Percentiles rank a stretch among this genome's conserved stretches.
Evolutionary conservation across 2,888 invertebrate genomes (phyloP).

Genomic region (Archaeoteleia sp.): DNA sequence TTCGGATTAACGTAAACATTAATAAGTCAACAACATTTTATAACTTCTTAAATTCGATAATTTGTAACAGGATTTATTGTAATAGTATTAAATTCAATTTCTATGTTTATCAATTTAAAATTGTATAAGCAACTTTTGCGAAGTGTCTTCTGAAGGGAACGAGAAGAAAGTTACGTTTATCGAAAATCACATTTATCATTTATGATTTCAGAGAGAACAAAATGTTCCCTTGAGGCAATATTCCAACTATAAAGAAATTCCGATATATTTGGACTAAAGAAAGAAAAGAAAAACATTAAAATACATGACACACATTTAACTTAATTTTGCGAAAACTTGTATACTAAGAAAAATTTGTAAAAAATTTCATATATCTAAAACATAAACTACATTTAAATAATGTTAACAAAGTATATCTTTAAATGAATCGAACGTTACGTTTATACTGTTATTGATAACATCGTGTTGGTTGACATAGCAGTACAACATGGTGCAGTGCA

Average conservation of each 20-base stretch:
- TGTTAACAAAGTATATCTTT: too few relatives aligned
- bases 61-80: background rate
- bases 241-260: constrained; percentile 69
- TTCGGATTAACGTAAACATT: too few relatives aligned
- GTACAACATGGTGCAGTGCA: background rate
- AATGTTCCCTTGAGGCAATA: constrained; percentile 70
- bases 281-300: too few relatives aligned
- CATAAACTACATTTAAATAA: too few relatives aligned
- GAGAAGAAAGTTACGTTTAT: constrained; percentile 30
- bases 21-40: too few relatives aligned
- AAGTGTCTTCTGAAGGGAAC: background rate
- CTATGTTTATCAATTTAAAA: background rate
- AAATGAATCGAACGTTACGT: background rate
- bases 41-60: constrained; percentile 1
- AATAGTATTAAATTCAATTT: constrained; percentile 4
- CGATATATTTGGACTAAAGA: constrained; percentile 56
- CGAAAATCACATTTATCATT: constrained; percentile 67
- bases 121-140: background rate
- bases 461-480: background rate
- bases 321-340: too few relatives aligned
- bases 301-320: too few relatives aligned
- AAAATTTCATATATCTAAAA: too few relatives aligned
- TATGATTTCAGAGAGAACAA: constrained; percentile 62
- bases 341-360: too few relatives aligned
- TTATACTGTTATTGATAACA: background rate